These are phyloP conservation scores for Gobionotothen gibberifrons DNA, from an alignment of 2,797 vertebrate species.

Conservation along the genomic window DNA sequence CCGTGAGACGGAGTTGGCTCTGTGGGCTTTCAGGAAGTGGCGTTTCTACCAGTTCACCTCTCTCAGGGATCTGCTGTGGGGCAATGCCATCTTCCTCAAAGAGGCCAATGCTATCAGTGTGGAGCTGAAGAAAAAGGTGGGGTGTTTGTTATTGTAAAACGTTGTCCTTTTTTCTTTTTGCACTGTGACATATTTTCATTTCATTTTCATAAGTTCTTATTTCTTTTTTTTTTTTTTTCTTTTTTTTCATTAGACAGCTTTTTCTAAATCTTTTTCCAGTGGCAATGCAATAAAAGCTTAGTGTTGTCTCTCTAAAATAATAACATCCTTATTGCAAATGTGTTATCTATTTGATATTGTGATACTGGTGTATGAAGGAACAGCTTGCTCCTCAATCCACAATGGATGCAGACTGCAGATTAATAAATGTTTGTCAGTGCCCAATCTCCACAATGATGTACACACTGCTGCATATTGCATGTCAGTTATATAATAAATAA, in stretches of 20 bases:
- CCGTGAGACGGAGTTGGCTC: constrained; percentile 92
- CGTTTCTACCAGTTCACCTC: constrained; percentile 99
- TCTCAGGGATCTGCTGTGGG: constrained; percentile 95
- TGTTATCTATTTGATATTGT: constrained; percentile 4
- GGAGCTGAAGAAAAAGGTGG: constrained; percentile 97
- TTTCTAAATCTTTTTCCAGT: neutral
- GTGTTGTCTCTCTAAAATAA: neutral
- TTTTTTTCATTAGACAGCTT: neutral
- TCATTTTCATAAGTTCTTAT: neutral
- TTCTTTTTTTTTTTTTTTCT: neutral
- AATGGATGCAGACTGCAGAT: constrained; percentile 2
- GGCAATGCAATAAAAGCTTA: no score
- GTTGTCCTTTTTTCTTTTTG: no score
- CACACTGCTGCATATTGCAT: neutral
- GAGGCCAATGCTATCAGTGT: constrained; percentile 99
- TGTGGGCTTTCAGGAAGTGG: constrained; percentile 98
- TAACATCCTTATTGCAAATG: neutral
- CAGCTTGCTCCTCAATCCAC: constrained; percentile 8
- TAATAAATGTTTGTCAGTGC: constrained; percentile 9
- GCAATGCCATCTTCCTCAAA: constrained; percentile 97
- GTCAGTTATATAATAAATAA: no score
- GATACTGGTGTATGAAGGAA: neutral
- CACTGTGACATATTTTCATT: neutral
- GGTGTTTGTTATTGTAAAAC: constrained; percentile 13
- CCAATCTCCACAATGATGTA: neutral